Percentiles rank a stretch among this genome's conserved stretches.
Conservation (phyloP, 2,113 vertebrate genomes). For the Zingel zingel region DNA sequence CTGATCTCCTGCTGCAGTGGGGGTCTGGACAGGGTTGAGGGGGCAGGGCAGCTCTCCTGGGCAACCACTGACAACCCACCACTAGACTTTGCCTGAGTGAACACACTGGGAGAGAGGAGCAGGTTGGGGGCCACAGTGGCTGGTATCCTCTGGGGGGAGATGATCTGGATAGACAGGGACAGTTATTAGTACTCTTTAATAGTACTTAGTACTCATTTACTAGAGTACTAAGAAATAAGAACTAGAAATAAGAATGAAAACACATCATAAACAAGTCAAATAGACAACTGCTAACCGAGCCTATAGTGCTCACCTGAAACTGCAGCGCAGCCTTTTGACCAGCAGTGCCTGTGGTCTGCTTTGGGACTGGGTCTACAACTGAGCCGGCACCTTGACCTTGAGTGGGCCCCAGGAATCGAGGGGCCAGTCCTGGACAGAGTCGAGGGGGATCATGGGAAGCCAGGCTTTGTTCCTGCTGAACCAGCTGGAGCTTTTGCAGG, state of each 20-base stretch:
- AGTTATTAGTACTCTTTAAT: not conserved
- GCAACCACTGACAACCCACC: slow-evolving; percentile 38
- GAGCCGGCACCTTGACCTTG: slow-evolving; percentile 33
- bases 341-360: slow-evolving; percentile 67
- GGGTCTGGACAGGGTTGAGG: slow-evolving; percentile 25
- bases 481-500: slow-evolving; percentile 90
- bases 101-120: slow-evolving; percentile 92
- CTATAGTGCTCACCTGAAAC: slow-evolving; percentile 84
- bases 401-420: slow-evolving; percentile 82
- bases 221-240: too few species aligned
- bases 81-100: slow-evolving; percentile 80
- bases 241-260: not conserved
- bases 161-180: slow-evolving; percentile 75
- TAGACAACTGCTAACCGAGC: not conserved
- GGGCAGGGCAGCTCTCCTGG: slow-evolving; percentile 45
- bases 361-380: slow-evolving; percentile 52
- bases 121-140: slow-evolving; percentile 84
- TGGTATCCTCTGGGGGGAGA: slow-evolving; percentile 86
- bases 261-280: not conserved
- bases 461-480: slow-evolving; percentile 90
- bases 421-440: slow-evolving; percentile 84
- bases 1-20: slow-evolving; percentile 51
- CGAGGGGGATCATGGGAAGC: slow-evolving; percentile 71
- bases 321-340: slow-evolving; percentile 82
- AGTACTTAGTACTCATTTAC: too few species aligned